These are phyloP conservation scores for Torymus aiolomorphi DNA, from an alignment of 2,888 invertebrate genomes.

Conservation along the genomic window DNA sequence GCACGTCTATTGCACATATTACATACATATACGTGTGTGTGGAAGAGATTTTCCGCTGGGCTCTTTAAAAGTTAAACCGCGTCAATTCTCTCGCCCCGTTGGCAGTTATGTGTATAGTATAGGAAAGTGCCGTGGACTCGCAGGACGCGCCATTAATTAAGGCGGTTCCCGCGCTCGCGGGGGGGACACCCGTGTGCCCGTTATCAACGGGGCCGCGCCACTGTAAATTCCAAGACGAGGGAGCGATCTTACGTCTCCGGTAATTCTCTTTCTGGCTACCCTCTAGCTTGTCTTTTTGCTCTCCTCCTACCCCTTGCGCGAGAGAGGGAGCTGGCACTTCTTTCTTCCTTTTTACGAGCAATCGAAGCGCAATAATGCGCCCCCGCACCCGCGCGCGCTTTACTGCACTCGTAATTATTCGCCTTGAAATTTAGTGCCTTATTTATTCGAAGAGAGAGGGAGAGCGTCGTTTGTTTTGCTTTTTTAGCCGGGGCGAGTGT, in stretches of 20 bases:
- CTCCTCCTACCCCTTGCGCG: too few relatives aligned
- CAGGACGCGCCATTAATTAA: slow-evolving; percentile 50
- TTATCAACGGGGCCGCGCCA: slow-evolving; percentile 33
- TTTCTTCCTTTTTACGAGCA: slow-evolving; percentile 13
- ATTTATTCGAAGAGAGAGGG: slow-evolving; percentile 29
- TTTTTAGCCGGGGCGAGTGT: neutral
- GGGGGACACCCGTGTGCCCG: neutral
- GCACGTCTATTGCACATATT: too few relatives aligned
- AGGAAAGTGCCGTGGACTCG: neutral
- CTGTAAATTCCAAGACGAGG: slow-evolving; percentile 28
- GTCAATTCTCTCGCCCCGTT: too few relatives aligned
- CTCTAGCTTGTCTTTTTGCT: neutral
- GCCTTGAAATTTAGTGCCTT: slow-evolving; percentile 40
- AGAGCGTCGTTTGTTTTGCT: slow-evolving; percentile 1
- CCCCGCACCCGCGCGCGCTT: neutral
- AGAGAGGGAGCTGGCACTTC: neutral
- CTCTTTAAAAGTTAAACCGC: too few relatives aligned
- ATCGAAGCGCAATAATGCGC: slow-evolving; percentile 28
- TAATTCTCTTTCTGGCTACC: slow-evolving; percentile 6
- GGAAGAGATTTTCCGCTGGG: too few relatives aligned
- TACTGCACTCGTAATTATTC: slow-evolving; percentile 34
- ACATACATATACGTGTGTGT: too few relatives aligned
- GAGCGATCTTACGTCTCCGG: neutral
- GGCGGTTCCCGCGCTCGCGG: neutral
- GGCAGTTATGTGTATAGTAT: too few relatives aligned